Evolutionary conservation across 2,113 vertebrate genomes (phyloP).

Genomic region (Pitta sordida): DNA sequence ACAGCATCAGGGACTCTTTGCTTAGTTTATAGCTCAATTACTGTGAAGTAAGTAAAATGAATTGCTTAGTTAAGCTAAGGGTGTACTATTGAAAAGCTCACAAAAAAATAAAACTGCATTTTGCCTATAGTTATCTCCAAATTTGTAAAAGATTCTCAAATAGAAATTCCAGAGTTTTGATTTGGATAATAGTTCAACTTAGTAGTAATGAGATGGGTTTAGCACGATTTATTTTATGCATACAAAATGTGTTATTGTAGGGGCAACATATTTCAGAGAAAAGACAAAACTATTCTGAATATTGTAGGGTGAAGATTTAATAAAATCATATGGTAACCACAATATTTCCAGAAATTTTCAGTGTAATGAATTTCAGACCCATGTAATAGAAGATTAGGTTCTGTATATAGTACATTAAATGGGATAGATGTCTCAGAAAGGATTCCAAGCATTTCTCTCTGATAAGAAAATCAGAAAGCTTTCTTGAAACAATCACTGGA

Average conservation of each 20-base stretch:
- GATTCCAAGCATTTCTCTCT: background rate
- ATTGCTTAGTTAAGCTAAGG: background rate
- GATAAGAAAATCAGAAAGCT: background rate
- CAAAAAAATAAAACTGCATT: background rate
- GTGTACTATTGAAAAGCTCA: background rate
- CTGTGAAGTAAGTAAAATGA: background rate
- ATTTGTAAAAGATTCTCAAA: background rate
- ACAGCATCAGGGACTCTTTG: background rate
- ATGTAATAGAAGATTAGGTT: background rate
- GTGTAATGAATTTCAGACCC: background rate
- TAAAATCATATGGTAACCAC: background rate
- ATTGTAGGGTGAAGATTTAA: background rate
- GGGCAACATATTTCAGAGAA: background rate
- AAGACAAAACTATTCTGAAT: background rate
- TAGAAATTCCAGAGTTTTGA: background rate
- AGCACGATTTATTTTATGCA: background rate
- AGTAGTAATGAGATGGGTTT: background rate
- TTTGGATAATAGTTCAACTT: background rate
- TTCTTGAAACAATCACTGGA: background rate
- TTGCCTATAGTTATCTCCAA: background rate
- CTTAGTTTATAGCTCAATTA: background rate
- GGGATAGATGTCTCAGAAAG: background rate
- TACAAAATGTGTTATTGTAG: background rate
- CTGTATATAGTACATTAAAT: background rate
- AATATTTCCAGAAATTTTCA: background rate